Evolutionary conservation across 2,888 invertebrate genomes (phyloP), one percentile per base, ranked within the genome.

Genomic region (Cryptus viduatorius): DNA sequence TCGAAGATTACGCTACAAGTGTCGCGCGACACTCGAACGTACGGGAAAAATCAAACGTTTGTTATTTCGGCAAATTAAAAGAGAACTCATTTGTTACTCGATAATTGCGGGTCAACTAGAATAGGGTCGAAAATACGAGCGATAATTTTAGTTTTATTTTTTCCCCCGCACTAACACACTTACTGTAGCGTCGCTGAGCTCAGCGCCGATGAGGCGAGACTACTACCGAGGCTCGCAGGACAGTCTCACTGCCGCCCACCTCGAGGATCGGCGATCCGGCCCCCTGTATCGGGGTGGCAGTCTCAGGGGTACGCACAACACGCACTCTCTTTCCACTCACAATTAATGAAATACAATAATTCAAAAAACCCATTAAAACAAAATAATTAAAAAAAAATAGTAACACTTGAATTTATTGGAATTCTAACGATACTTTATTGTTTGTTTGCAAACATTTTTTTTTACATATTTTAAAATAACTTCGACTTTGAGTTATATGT

Each of bases 161-260:
- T 42, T 14, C 29, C 61, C 61, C 67, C 50, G 92, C 93, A 92
- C 92, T 93, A 92, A 93, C 92, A 91, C 91, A 92, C 92, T 93
- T 91, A 92, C 92, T 92, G 87, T 93, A 94, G 94, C 93, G 90
- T 92, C 92, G 92, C 93, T 93, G 93, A 94, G 94, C 90, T 95
- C 95, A 88, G 95, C 95, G 89, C 95, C 96, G 90, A 97, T 98
- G 96, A 96, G 97, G 94, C 96, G 98, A 94, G 98, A 98, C 95
- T 98, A 97, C 96, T 98, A 97, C 95, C 96, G 97, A 95, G 98
- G 98, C 94, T 98, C 98, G 88, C 98, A 98, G 95, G 98, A 98
- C 95, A 97, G 97, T 94, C 95, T 98, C 92, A 97, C 97, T 90
- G 96, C 96, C 92, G 95, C 95, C 87, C 93, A 93, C 87, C 92